Percentiles rank a stretch among this genome's conserved stretches.
These are phyloP conservation scores for Drosophila dives DNA, from an alignment of 2,888 invertebrate genomes.

Conservation along the genomic window DNA sequence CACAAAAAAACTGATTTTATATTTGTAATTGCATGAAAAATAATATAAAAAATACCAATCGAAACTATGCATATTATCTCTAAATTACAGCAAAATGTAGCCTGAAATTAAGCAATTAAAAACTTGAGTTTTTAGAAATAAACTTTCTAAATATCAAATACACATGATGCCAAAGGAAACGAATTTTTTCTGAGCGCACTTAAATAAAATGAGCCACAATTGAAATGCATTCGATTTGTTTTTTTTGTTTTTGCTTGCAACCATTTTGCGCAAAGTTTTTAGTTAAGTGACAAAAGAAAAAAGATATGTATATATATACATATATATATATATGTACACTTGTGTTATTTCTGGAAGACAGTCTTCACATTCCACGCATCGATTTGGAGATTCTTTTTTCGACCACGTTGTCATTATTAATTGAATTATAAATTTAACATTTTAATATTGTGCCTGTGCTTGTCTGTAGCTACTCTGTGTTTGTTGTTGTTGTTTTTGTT, in stretches of 20 bases:
- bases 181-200: not conserved
- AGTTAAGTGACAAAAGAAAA: not conserved
- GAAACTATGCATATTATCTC: not conserved
- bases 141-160: not conserved
- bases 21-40: not conserved
- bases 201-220: constrained; percentile 19
- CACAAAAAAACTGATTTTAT: not conserved
- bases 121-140: not conserved
- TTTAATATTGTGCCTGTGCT: constrained; percentile 71
- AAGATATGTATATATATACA: not conserved
- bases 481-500: not conserved
- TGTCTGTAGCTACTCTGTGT: not conserved
- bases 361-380: constrained; percentile 33
- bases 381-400: constrained; percentile 24
- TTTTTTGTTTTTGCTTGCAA: not conserved
- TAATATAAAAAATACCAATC: not conserved
- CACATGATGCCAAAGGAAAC: not conserved
- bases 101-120: not conserved
- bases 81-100: not conserved
- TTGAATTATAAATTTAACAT: constrained; percentile 84
- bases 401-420: constrained; percentile 79
- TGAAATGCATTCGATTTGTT: constrained; percentile 31
- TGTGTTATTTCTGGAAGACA: not conserved
- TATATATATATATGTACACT: not conserved
- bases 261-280: not conserved